Conservation (phyloP, 2,888 invertebrate genomes). For the Deilephila elpenor region DNA sequence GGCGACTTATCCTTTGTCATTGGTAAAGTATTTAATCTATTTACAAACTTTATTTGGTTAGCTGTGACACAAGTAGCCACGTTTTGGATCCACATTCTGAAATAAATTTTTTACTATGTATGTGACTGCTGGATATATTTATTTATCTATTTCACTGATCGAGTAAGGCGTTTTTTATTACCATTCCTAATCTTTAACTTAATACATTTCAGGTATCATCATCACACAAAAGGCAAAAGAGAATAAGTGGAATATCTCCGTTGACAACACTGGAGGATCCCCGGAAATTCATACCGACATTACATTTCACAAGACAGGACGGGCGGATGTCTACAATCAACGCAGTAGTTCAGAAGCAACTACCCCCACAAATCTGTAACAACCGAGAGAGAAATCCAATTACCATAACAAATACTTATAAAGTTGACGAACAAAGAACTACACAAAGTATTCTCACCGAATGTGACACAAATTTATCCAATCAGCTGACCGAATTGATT, state of each 20-base stretch:
- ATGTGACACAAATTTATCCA: background rate
- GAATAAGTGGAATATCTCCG: slow-evolving; percentile 62
- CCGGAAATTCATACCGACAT: slow-evolving; percentile 1
- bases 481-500: background rate
- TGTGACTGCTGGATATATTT: too few species aligned
- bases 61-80: too few species aligned
- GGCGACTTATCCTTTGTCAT: slow-evolving; percentile 28
- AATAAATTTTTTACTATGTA: too few species aligned
- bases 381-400: background rate
- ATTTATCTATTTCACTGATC: too few species aligned
- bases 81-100: too few species aligned
- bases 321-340: slow-evolving; percentile 63
- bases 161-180: too few species aligned
- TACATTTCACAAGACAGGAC: slow-evolving; percentile 41
- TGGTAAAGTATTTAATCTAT: background rate
- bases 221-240: slow-evolving; percentile 48
- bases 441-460: background rate
- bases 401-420: background rate
- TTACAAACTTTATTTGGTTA: too few species aligned
- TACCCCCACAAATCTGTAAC: background rate
- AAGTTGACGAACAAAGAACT: background rate
- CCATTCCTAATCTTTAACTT: background rate
- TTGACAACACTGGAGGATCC: slow-evolving; percentile 36
- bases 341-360: slow-evolving; percentile 39
- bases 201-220: slow-evolving; percentile 43